Percentiles rank a stretch among this genome's conserved stretches.
Evolutionary conservation across 2,888 invertebrate genomes (phyloP).

Genomic region (Cenopis cana): DNA sequence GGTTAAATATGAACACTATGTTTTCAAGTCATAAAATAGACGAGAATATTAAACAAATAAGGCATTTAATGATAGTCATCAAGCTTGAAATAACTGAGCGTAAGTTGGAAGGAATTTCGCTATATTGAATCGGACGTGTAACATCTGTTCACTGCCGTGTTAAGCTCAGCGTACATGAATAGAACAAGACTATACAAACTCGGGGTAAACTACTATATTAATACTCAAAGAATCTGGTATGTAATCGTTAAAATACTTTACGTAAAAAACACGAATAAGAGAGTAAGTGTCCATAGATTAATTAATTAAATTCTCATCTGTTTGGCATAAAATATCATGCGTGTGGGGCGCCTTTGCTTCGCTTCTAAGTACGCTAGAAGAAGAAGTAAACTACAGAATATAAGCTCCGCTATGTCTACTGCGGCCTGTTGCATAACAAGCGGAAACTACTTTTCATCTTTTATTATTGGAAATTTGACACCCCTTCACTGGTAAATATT

Average conservation of each 20-base stretch:
- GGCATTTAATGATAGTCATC: slow-evolving; percentile 17
- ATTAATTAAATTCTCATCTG: neutral
- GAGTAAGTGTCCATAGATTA: neutral
- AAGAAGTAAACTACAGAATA: no score
- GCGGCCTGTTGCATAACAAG: no score
- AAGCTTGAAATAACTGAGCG: slow-evolving; percentile 6
- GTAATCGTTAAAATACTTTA: neutral
- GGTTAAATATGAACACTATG: neutral
- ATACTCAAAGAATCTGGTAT: neutral
- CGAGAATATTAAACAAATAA: slow-evolving; percentile 5
- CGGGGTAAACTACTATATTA: no score
- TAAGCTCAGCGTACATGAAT: slow-evolving; percentile 7
- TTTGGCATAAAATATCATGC: no score
- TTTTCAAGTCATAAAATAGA: slow-evolving; percentile 1
- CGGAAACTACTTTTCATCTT: no score
- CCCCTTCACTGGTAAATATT: no score
- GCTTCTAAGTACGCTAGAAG: no score
- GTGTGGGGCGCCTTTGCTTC: no score
- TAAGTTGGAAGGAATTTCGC: slow-evolving; percentile 25
- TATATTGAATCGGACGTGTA: slow-evolving; percentile 7
- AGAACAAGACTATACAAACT: slow-evolving; percentile 6
- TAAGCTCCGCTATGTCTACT: no score
- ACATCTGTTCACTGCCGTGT: slow-evolving; percentile 11
- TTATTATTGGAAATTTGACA: no score
- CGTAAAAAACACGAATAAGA: neutral